Base-by-base conservation (phyloP, 2,113 vertebrate species). In the Sylvia atricapilla region DNA sequence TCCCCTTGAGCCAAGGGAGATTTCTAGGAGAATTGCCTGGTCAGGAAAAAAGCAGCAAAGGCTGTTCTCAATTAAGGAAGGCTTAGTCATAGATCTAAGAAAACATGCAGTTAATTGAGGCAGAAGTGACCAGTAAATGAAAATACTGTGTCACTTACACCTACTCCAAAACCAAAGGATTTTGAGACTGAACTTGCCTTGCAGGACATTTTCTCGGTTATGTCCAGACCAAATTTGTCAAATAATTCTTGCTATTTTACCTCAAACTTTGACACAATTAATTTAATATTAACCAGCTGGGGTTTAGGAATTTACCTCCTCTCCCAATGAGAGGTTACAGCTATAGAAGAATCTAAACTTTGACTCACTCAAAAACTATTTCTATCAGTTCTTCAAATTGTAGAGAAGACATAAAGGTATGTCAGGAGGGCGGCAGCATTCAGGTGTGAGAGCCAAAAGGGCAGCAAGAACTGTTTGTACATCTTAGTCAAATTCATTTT, bases 361-460 rank as follows among this genome's bases (percentile, higher is more conserved):
- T 17, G 30, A 79, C 39, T 68, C 46, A 46, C 25, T 14, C 12
- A 24, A 39, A 60, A 89, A 28, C 14, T 52, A 62, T 19, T 69
- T 63, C 7, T 15, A 30, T 44, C 41, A 12, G 24, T 56, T 68
- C 79, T 72, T 63, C 59, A 58, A 15, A 43, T 0, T 9, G 28
- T 5, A 58, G 52, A 62, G 53, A 66, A 77, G 66, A 50, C 13
- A 10, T 4, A 7, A 4, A 81, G 50, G 67, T 22, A 15, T 2
- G n/a, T 63, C 50, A 63, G 50, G 8, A 78, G 76, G 1, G 15
- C 0, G 2, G 30, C 33, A 55, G 79, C 6, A 0, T 37, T 8
- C 0, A 0, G n/a, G 18, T 30, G 24, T 1, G 15, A 58, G 80
- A 93, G 60, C 22, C 81, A 72, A 49, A 37, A 22, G 22, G 27